A percentile compares a stretch with the other conserved stretches of the same genome.
Evolutionary conservation across 2,113 vertebrate species (phyloP).

Genomic region (Emydocephalus ijimae): DNA sequence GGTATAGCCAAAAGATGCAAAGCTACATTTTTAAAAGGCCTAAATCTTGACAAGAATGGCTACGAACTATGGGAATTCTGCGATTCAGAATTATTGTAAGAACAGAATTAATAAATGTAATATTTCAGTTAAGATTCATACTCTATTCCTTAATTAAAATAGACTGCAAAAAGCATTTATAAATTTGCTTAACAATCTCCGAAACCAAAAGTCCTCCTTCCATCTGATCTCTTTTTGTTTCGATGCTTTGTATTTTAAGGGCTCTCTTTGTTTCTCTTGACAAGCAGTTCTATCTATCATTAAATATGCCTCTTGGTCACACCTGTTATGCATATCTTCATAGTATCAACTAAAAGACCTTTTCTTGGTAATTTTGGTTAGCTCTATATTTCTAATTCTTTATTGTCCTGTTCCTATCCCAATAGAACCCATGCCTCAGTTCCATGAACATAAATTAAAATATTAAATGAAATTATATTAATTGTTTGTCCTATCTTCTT

Average conservation of each 20-base stretch:
- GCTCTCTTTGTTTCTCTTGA: background rate
- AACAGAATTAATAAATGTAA: background rate
- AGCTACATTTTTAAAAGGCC: constrained; percentile 14
- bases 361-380: background rate
- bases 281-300: background rate
- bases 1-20: constrained; percentile 42
- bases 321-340: background rate
- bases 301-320: background rate
- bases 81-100: background rate
- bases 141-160: background rate
- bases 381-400: background rate
- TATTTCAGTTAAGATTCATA: background rate
- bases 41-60: constrained; percentile 23
- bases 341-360: background rate
- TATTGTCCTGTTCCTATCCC: background rate
- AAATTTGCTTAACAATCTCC: background rate
- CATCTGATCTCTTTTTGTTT: background rate
- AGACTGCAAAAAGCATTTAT: background rate
- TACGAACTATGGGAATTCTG: background rate
- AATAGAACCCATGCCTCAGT: background rate
- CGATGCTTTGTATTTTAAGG: background rate
- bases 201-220: background rate
- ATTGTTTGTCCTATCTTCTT: background rate
- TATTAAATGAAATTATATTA: background rate
- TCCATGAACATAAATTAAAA: background rate